Percentiles rank a stretch among this genome's conserved stretches.
phyloP scores from a whole-genome alignment of 2,888 invertebrate genomes.

The Amphipoea lucens region DNA sequence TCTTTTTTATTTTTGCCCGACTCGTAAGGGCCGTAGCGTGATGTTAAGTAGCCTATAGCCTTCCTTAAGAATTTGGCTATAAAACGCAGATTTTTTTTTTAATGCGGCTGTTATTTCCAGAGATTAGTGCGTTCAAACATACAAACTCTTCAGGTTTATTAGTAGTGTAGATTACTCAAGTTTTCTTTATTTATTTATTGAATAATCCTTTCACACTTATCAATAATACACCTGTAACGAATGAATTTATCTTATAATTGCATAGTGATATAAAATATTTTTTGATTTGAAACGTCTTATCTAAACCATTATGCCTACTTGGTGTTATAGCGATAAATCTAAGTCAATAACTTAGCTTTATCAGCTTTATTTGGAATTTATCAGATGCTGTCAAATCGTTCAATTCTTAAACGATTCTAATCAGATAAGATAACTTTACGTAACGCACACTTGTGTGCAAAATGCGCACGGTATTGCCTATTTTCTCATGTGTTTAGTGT shows the following conservation, averaged over 20 bases:
- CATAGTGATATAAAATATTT: constrained; percentile 1
- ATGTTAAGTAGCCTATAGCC: too few relatives aligned
- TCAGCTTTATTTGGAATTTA: constrained; percentile 22
- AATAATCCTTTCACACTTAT: neutral
- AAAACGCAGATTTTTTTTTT: too few relatives aligned
- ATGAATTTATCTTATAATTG: neutral
- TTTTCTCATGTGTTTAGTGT: neutral
- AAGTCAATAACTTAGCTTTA: constrained; percentile 34
- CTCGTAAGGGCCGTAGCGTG: too few relatives aligned
- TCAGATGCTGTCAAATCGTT: constrained; percentile 16
- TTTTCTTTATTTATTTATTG: neutral
- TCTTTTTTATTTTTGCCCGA: too few relatives aligned
- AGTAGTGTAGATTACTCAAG: too few relatives aligned
- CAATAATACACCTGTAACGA: neutral
- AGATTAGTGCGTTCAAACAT: neutral
- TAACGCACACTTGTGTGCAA: constrained; percentile 6
- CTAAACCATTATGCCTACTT: neutral
- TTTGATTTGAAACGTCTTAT: constrained; percentile 3
- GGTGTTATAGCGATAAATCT: constrained; percentile 28
- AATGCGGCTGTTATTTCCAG: too few relatives aligned
- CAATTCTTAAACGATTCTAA: constrained; percentile 15
- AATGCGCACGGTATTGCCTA: neutral
- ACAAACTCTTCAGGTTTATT: neutral
- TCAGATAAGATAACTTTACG: constrained; percentile 31
- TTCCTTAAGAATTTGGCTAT: too few relatives aligned